Evolutionary conservation across 2,113 vertebrate genomes (phyloP), one percentile per base, ranked within the genome.

Genomic region (Myxocyprinus asiaticus): DNA sequence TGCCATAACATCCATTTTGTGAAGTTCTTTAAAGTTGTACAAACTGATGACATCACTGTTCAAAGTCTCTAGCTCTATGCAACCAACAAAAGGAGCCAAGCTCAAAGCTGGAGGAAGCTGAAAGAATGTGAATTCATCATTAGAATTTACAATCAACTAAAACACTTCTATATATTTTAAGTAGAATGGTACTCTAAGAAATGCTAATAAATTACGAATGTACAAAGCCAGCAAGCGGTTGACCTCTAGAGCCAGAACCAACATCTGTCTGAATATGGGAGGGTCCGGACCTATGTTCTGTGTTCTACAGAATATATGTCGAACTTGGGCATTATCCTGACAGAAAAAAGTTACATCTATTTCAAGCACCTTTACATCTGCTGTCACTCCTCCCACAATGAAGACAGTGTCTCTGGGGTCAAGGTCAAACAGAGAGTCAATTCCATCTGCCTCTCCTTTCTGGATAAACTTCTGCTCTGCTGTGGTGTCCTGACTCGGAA

Each of bases 381-480:
- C 82, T 81, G 98, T 96, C 50, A 95, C 95, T 0, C 97, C 96
- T 0, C 98, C 98, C n/a, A 99, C 91, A 5, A 96, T 96, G 90
- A 99, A 98, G 56, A 98, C 94, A 0, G 92, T 84, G 68, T 96
- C 93, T 74, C 94, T 90, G 0, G 95, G 94, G 69, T 97, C 93
- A 45, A 96, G 88, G 86, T 98, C 94, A 83, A 99, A 90, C 76
- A 99, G 89, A 3, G 96, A 97, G 66, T 96, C 94, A 0, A 92
- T 91, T 71, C 94, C 96, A 0, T 87, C 83, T 65, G 92, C 91
- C 43, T 95, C 94, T 0, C 96, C 97, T 86, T 95, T 99, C 90
- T 98, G 97, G 85, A 99, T 99, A 85, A 99, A 99, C 87, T 99
- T 99, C 88, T 98, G 96, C 87, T 98, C 97, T 22, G 95, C 94